Conservation (phyloP, 2,888 invertebrate species). For the Cordilura impudica region DNA sequence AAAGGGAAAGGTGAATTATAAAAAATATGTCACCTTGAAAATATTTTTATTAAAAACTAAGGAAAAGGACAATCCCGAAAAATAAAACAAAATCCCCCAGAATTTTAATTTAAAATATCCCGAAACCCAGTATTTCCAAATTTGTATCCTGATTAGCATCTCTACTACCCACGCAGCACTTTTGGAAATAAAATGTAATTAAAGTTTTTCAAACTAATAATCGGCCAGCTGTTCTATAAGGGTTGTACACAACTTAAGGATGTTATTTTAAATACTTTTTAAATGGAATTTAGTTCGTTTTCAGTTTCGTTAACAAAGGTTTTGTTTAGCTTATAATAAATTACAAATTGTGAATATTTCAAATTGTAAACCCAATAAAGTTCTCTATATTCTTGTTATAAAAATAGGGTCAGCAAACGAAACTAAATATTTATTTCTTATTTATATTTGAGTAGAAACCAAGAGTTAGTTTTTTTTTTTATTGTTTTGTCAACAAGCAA, state of each 20-base stretch:
- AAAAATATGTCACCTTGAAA: too few species aligned
- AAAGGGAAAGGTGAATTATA: too few species aligned
- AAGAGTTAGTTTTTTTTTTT: too few species aligned
- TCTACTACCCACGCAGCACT: too few species aligned
- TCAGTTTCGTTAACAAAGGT: background rate
- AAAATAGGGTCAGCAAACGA: background rate
- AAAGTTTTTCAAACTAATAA: background rate
- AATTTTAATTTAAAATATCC: too few species aligned
- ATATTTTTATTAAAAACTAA: too few species aligned
- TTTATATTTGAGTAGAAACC: background rate
- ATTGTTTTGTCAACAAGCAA: background rate
- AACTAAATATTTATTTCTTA: background rate
- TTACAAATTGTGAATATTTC: background rate
- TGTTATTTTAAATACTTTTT: background rate
- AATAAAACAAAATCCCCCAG: too few species aligned
- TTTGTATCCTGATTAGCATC: too few species aligned
- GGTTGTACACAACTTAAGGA: background rate
- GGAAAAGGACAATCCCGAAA: too few species aligned
- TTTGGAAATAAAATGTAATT: background rate
- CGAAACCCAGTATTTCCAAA: too few species aligned
- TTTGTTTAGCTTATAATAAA: background rate
- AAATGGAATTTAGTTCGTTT: background rate
- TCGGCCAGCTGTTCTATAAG: background rate
- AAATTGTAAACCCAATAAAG: background rate
- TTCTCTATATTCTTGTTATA: background rate